Base-by-base conservation (phyloP, 2,888 invertebrate species). In the Sarcophaga variegata region DNA sequence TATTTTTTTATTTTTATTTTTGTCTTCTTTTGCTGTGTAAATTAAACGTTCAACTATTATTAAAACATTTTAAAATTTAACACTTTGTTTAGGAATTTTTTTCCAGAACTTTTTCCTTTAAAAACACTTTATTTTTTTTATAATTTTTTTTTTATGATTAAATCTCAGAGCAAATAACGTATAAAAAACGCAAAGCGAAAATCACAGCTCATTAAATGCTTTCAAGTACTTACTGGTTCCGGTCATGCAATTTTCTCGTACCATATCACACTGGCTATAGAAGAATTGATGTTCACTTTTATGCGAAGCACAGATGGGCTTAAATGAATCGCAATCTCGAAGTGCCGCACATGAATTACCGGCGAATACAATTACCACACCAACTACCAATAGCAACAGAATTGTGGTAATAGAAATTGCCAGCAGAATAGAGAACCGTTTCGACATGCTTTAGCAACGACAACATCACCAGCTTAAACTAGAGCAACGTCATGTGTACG, bases 231-330 rank as follows among this genome's bases (percentile, higher is more conserved):
- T 84, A 92, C 92, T 90, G 83, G 90, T 91, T 76, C 92, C 92
- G 5, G 92, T 92, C 47, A 92, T 83, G 75, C 92, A 92, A 63
- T 90, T 91, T 75, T 92, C 92, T 3, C 91, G 90, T 82, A 90
- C 66, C 92, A 92, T 91, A 79, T 92, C 92, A 83, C 92, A 92
- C 14, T 92, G 91, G 49, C 92, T 92, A 83, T 92, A 92, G 82
- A 92, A 92, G 81, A 92, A 92, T 85, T 92, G 92, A 85, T 92
- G 92, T 62, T 92, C 92, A n/a, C 89, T 89, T 63, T 85, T 88
- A 64, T 89, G 88, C 3, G 90, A 82, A 4, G 91, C 92, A 59
- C 92, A 92, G 64, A 92, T 79, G n/a, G 92, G 91, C 78, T 88
- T 88, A 78, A 91, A 92, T 12, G 89, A 89, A 86, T 92, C 92